These are phyloP conservation scores for Brevimyrus niger DNA, from an alignment of 2,113 vertebrate genomes.

Conservation along the genomic window DNA sequence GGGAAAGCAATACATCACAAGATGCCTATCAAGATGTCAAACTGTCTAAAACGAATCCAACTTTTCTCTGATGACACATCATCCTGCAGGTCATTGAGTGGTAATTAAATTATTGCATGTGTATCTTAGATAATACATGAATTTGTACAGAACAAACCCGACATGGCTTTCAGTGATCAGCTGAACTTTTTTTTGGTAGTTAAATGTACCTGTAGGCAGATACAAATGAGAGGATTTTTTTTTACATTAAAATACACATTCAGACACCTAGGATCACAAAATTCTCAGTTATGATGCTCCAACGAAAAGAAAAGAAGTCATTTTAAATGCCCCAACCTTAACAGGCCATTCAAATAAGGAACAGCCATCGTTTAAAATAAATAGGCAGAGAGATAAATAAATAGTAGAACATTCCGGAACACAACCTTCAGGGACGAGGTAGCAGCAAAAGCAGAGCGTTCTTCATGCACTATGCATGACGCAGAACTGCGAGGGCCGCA, in stretches of 20 bases:
- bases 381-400: neutral
- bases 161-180: neutral
- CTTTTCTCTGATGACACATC: neutral
- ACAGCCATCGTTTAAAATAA: neutral
- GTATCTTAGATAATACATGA: neutral
- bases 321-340: neutral
- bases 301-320: neutral
- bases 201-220: neutral
- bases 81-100: neutral
- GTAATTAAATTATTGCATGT: neutral
- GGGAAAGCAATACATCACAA: neutral
- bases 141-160: neutral
- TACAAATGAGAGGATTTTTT: neutral
- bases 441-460: neutral
- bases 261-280: neutral
- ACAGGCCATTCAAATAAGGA: neutral
- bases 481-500: neutral
- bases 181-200: neutral
- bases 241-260: neutral
- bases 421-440: neutral
- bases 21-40: neutral
- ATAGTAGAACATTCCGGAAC: neutral
- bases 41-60: neutral
- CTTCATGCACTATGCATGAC: conserved; percentile 2
- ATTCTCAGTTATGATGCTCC: neutral